Conservation (phyloP, 2,797 vertebrate species). For the Streptopelia turtur region DNA sequence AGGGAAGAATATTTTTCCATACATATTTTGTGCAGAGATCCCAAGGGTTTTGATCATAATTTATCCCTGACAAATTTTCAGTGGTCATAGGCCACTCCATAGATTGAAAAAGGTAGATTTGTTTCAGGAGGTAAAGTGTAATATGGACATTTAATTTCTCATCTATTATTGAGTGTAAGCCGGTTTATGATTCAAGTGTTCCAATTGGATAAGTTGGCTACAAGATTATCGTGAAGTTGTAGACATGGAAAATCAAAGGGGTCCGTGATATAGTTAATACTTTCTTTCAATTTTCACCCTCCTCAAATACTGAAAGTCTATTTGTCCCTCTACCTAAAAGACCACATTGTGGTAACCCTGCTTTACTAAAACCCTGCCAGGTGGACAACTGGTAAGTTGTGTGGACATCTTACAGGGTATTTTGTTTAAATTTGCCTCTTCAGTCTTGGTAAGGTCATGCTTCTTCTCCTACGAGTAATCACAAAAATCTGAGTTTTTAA, state of each 20-base stretch:
- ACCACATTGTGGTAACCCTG: rapidly evolving
- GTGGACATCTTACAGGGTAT: background rate
- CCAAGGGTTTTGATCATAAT: background rate
- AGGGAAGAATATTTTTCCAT: background rate
- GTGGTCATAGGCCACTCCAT: background rate
- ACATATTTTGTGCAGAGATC: background rate
- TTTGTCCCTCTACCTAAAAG: background rate
- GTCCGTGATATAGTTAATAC: rapidly evolving
- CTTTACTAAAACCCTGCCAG: background rate
- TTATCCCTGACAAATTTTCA: background rate
- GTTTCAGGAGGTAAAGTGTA: background rate
- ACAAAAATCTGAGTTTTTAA: background rate
- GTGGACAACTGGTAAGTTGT: background rate
- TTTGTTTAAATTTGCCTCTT: background rate
- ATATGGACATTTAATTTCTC: background rate
- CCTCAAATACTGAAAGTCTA: background rate
- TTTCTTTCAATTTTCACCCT: background rate
- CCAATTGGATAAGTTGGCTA: background rate
- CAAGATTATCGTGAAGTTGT: background rate
- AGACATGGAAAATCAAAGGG: background rate
- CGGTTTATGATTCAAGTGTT: background rate
- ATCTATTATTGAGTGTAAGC: background rate
- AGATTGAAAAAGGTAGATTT: background rate
- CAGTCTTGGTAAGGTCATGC: background rate
- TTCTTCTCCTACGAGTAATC: background rate